Base-by-base conservation (phyloP, 2,888 invertebrate genomes). In the Heliconius erato region DNA sequence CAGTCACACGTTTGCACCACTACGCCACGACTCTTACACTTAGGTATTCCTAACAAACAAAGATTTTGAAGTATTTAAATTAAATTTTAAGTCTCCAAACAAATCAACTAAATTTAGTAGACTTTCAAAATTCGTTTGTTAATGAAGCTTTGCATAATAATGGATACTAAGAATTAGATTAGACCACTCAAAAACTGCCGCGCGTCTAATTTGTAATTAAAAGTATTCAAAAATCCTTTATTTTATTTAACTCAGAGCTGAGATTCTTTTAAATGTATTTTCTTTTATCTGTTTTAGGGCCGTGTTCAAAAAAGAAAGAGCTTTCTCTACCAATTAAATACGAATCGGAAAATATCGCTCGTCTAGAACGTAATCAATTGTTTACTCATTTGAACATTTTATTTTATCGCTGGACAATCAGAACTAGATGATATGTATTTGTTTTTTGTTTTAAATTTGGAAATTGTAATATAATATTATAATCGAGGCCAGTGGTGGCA, bases 121-220 rank as follows among this genome's bases (percentile, higher is more conserved):
- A 79, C 82, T 65, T 78, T 82, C 80, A 76, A 83, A 81, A 80
- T 54, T 72, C 77, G 79, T 65, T 83, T 80, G 80, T 84, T 84
- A 86, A 87, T 85, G 84, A 84, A 86, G 92, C 92, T 94, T 95
- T 94, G 92, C 94, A 94, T 94, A 94, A 91, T 92, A 91, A 92
- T 91, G 91, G 89, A 89, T 87, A 89, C 84, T 89, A 91, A 91
- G 90, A 88, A 87, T 88, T 89, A 91, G 91, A 91, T 91, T 92
- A 90, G 85, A 87, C 87, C 88, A 79, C 83, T 81, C 79, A 85
- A 87, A 90, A 93, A 92, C 87, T 90, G 93, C 93, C 87, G 91
- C 90, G 87, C 90, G 91, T 90, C 90, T 90, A 91, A 93, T 93
- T 93, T 93, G 90, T 91, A 92, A 93, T 93, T 92, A 92, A 91